Conservation (phyloP, 2,797 vertebrate species). For the Xenopus petersii region DNA sequence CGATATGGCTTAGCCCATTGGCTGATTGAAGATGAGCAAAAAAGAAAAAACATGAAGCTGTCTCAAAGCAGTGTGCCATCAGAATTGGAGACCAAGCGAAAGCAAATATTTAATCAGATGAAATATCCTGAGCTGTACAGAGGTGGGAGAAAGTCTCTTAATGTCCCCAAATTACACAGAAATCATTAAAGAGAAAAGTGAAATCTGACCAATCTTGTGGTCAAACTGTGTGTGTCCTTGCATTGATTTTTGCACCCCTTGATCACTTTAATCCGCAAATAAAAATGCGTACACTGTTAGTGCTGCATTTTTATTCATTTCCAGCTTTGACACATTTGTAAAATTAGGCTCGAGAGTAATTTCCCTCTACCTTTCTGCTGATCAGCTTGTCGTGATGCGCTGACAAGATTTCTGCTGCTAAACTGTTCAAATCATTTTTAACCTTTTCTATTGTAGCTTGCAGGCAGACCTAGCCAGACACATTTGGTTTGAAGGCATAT, state of each 20-base stretch:
- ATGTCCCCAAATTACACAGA: background rate
- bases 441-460: too few species aligned
- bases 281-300: background rate
- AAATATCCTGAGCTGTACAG: slow-evolving; percentile 66
- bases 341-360: background rate
- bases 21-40: slow-evolving; percentile 64
- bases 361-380: background rate
- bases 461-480: too few species aligned
- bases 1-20: slow-evolving; percentile 57
- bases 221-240: background rate
- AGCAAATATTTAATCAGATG: slow-evolving; percentile 65
- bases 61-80: slow-evolving; percentile 52
- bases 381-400: background rate
- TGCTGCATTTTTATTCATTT: background rate
- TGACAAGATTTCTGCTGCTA: background rate
- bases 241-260: background rate
- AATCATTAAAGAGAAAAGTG: background rate
- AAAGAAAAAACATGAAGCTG: slow-evolving; percentile 49
- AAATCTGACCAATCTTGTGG: background rate
- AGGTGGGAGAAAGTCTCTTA: slow-evolving; percentile 56
- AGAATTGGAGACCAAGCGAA: slow-evolving; percentile 67
- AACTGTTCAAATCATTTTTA: background rate
- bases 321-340: background rate
- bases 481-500: too few species aligned
- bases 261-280: background rate